Percentiles rank a stretch among this genome's conserved stretches.
These are phyloP conservation scores for Lathamus discolor DNA, from an alignment of 2,113 vertebrate species.

Conservation along the genomic window DNA sequence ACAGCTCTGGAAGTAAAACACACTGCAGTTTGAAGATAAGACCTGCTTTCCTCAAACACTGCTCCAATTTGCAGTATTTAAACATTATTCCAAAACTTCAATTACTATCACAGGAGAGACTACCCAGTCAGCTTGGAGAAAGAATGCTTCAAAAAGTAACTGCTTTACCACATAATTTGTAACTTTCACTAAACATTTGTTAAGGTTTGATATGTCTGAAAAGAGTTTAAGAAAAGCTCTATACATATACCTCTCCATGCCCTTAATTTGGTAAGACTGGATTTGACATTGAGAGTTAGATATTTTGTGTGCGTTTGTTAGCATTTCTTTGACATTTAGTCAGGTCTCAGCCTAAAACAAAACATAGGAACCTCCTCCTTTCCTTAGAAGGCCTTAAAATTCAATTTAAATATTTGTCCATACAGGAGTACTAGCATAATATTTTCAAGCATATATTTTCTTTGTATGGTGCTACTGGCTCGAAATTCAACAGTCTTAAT, in stretches of 20 bases:
- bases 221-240: not conserved
- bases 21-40: not conserved
- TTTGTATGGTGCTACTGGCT: not conserved
- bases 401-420: not conserved
- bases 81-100: not conserved
- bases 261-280: not conserved
- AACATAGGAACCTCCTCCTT: not conserved
- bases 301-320: not conserved
- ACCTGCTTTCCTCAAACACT: not conserved
- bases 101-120: not conserved
- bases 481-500: conserved; percentile 3
- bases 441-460: not conserved
- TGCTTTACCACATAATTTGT: not conserved
- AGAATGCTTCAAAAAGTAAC: not conserved
- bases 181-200: not conserved
- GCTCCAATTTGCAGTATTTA: not conserved
- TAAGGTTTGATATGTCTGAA: not conserved
- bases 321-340: not conserved
- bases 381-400: not conserved
- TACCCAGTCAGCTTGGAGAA: not conserved
- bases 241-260: not conserved
- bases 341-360: not conserved
- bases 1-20: not conserved
- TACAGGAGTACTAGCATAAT: not conserved
- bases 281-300: not conserved